phyloP scores from a whole-genome alignment of 2,113 vertebrate genomes.

The Osmerus eperlanus region DNA sequence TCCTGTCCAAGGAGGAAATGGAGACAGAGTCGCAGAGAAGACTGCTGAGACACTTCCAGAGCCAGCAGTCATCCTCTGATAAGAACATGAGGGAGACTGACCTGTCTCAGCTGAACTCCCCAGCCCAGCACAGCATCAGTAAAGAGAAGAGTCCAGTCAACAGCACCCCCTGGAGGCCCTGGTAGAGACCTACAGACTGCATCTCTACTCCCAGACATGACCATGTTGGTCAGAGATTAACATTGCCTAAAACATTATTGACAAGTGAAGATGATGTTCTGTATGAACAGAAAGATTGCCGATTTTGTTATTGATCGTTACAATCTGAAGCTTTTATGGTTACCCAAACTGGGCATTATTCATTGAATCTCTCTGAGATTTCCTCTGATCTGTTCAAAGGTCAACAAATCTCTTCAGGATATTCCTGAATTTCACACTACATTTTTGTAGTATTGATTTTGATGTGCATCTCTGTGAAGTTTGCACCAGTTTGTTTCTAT shows the following conservation, averaged over 20 bases:
- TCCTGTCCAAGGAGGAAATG: constrained; percentile 36
- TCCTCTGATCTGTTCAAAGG: not conserved
- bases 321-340: not conserved
- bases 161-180: constrained; percentile 62
- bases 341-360: not conserved
- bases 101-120: constrained; percentile 8
- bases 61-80: constrained; percentile 26
- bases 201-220: constrained; percentile 10
- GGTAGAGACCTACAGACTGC: constrained; percentile 43
- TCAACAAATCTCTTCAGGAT: not conserved
- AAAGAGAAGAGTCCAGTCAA: constrained; percentile 50
- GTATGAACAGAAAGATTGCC: not conserved
- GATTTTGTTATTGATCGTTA: not conserved
- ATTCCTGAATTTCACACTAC: not conserved
- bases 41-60: constrained; percentile 40
- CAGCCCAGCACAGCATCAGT: constrained; percentile 36
- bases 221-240: constrained; percentile 38
- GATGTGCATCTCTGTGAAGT: no score
- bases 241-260: not conserved
- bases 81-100: constrained; percentile 16
- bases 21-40: constrained; percentile 23
- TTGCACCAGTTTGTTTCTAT: not conserved
- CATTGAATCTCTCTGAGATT: no score
- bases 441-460: not conserved
- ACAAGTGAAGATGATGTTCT: not conserved